These are phyloP conservation scores for Drosophila albomicans DNA, from an alignment of 1,140 invertebrate species.

Conservation along the genomic window DNA sequence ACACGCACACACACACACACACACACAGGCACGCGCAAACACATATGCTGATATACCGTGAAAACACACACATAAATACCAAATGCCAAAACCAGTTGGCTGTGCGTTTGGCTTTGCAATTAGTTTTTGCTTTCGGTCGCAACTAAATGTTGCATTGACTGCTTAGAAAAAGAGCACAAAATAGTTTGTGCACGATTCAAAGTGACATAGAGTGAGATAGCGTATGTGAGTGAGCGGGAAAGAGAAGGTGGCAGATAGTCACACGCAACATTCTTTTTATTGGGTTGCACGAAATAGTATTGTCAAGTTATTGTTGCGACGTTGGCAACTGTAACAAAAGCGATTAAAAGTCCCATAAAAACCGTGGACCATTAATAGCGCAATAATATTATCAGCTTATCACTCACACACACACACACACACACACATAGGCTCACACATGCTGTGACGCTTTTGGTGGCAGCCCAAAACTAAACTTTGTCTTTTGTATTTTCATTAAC, in stretches of 20 bases:
- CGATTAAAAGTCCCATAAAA: conserved; percentile 84
- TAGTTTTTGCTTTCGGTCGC: conserved; percentile 69
- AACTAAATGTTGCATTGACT: conserved; percentile 75
- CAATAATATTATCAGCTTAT: conserved; percentile 83
- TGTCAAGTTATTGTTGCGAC: conserved; percentile 80
- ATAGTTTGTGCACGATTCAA: not conserved
- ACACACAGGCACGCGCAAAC: conserved; percentile 50
- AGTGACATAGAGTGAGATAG: not conserved
- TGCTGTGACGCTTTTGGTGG: not conserved
- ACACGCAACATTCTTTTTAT: conserved; percentile 69
- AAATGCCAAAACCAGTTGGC: conserved; percentile 35
- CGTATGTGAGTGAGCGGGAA: not conserved
- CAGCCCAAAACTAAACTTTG: conserved; percentile 69
- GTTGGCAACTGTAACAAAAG: conserved; percentile 81
- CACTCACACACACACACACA: conserved; percentile 6
- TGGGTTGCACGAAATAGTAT: conserved; percentile 50
- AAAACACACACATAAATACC: not conserved
- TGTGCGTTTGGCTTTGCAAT: conserved; percentile 82
- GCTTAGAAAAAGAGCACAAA: conserved; percentile 25
- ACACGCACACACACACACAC: conserved; percentile 50
- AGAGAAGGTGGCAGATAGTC: conserved; percentile 13
- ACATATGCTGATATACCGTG: conserved; percentile 9
- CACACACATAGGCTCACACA: conserved; percentile 27
- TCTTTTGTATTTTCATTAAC: conserved; percentile 83
- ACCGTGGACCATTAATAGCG: conserved; percentile 80